phyloP scores from a whole-genome alignment of 2,888 invertebrate species.

The Blera fallax region DNA sequence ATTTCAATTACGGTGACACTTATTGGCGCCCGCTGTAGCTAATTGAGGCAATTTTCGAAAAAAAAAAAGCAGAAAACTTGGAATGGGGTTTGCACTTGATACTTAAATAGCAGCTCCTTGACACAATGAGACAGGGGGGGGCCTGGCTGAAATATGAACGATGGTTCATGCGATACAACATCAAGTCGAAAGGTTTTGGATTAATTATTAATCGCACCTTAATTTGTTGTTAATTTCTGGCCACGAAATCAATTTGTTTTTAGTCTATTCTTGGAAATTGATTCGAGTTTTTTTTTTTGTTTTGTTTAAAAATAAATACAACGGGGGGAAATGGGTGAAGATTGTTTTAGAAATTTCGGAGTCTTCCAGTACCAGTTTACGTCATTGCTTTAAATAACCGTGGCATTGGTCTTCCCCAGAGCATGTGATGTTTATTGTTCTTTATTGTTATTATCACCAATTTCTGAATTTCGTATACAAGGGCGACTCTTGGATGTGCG shows the following conservation, averaged over 20 bases:
- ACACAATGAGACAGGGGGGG: constrained; percentile 10
- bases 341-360: constrained; percentile 8
- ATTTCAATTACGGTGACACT: constrained; percentile 47
- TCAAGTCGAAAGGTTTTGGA: background rate
- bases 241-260: background rate
- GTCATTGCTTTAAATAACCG: constrained; percentile 57
- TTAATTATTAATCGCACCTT: constrained; percentile 13
- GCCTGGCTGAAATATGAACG: background rate
- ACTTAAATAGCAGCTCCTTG: background rate
- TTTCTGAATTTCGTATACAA: background rate
- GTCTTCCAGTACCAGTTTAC: constrained; percentile 26
- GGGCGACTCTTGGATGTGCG: background rate
- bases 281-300: background rate
- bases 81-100: background rate
- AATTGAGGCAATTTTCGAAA: constrained; percentile 41
- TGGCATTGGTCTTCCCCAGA: constrained; percentile 33
- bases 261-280: background rate
- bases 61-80: background rate
- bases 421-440: constrained; percentile 65
- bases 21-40: constrained; percentile 27
- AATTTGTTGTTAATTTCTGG: constrained; percentile 24
- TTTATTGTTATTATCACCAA: constrained; percentile 52
- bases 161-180: background rate
- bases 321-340: background rate
- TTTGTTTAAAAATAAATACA: constrained; percentile 11